Base-by-base conservation (phyloP, 2,888 invertebrate genomes). In the Apotomis betuletana region DNA sequence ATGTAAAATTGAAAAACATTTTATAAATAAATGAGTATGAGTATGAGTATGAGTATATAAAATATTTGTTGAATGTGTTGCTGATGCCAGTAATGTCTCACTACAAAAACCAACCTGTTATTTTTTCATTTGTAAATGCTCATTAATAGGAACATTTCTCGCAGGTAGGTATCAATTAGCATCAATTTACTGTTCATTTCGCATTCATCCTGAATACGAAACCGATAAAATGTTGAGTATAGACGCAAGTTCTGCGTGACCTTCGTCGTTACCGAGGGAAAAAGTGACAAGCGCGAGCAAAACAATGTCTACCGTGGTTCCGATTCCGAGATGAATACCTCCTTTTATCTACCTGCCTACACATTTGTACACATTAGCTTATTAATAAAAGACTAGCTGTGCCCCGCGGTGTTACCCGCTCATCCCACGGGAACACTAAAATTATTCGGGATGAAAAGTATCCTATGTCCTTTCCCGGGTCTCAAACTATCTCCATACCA, bases 161-260 rank as follows among this genome's bases (percentile, higher is more conserved):
- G 67, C 51, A 52, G 67, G 38, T 44, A 52, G 67, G 38, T 44
- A 3, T 46, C 49, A 69, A 38, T 46, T 41, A 67, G 41, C 57
- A 62, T 61, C 61, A 61, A 67, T 71, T 49, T 61, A 61, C 55
- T 59, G 55, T 60, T 61, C 67, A 62, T 67, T 62, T 67, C 38
- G 54, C 49, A 70, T 61, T 67, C 70, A 62, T 62, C 52, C 61
- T 41, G 67, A 71, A 67, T 61, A 55, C 51, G 52, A 58, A 67
- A 62, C n/a, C 67, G 12, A 67, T 62, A 51, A 67, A 67, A 62
- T 62, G 71, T 71, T 52, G 51, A 71, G 67, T 71, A 62, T 67
- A 71, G 67, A 67, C 67, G 51, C 62, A 41, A 51, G 67, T 61
- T 67, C 67, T 67, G 67, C 57, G 61, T 71, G 71, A 67, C 71